Conservation (phyloP, 2,888 invertebrate genomes). For the Campopleginae sp. region DNA sequence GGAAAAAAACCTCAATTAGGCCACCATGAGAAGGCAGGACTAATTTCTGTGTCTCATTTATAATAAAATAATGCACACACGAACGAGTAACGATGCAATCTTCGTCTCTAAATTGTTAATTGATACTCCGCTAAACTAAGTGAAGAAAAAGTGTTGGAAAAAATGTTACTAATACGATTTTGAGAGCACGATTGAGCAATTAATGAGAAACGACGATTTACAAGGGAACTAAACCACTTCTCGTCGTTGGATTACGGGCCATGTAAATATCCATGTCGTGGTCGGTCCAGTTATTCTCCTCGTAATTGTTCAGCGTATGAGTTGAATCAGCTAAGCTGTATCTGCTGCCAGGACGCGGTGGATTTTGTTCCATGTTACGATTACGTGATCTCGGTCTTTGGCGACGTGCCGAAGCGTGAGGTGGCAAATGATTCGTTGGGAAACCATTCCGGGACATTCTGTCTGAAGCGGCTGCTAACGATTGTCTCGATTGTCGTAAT, state of each 20-base stretch:
- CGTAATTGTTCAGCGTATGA: conserved; percentile 93
- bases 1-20: conserved; percentile 10
- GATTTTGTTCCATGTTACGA: conserved; percentile 87
- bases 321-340: conserved; percentile 92
- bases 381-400: conserved; percentile 92
- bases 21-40: conserved; percentile 13
- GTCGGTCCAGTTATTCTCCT: conserved; percentile 97
- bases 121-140: background rate
- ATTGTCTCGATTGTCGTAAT: conserved; percentile 94
- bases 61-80: background rate
- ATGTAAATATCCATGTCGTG: conserved; percentile 98
- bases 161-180: conserved; percentile 25
- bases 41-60: conserved; percentile 11
- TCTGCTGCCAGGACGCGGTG: conserved; percentile 90
- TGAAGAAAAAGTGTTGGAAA: conserved; percentile 4
- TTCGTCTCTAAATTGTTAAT: background rate
- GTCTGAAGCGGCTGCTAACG: conserved; percentile 92
- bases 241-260: conserved; percentile 95
- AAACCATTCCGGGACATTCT: conserved; percentile 91
- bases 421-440: conserved; percentile 87
- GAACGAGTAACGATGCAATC: background rate
- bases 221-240: conserved; percentile 93
- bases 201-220: conserved; percentile 78
- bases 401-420: conserved; percentile 86
- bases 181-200: conserved; percentile 70